Percentiles rank a stretch among this genome's conserved stretches.
These are phyloP conservation scores for Galerucella calmariensis DNA, from an alignment of 2,888 invertebrate genomes.

Conservation along the genomic window DNA sequence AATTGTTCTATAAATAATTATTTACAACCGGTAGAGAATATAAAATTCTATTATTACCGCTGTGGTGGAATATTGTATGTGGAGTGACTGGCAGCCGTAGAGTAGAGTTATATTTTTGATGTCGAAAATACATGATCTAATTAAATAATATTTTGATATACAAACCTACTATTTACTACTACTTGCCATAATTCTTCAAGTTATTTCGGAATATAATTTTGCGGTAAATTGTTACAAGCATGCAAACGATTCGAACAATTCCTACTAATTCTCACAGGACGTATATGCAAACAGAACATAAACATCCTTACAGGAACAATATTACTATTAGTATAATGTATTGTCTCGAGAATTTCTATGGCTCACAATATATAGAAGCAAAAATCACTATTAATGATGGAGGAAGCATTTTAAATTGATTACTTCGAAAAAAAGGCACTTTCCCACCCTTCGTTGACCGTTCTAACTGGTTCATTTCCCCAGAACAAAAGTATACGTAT, in stretches of 20 bases:
- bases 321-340: not conserved
- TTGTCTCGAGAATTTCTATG: not conserved
- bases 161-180: not conserved
- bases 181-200: slow-evolving; percentile 14
- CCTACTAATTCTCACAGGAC: slow-evolving; percentile 15
- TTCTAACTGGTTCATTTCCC: too few relatives aligned
- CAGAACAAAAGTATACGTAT: too few relatives aligned
- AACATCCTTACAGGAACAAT: slow-evolving; percentile 8
- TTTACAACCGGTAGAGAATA: slow-evolving; percentile 39
- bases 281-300: not conserved
- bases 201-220: slow-evolving; percentile 8
- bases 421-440: too few relatives aligned
- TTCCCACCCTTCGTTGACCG: too few relatives aligned
- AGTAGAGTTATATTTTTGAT: slow-evolving; percentile 18
- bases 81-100: slow-evolving; percentile 16
- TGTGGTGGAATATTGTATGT: slow-evolving; percentile 20
- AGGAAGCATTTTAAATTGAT: too few relatives aligned
- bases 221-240: slow-evolving; percentile 9
- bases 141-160: slow-evolving; percentile 19
- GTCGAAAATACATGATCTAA: slow-evolving; percentile 16
- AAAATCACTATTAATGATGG: too few relatives aligned
- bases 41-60: slow-evolving; percentile 40
- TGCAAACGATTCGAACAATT: slow-evolving; percentile 16
- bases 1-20: slow-evolving; percentile 45
- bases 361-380: too few relatives aligned